Evolutionary conservation across 1,140 invertebrate species (phyloP).

Genomic region (Sarcophaga peregrina): DNA sequence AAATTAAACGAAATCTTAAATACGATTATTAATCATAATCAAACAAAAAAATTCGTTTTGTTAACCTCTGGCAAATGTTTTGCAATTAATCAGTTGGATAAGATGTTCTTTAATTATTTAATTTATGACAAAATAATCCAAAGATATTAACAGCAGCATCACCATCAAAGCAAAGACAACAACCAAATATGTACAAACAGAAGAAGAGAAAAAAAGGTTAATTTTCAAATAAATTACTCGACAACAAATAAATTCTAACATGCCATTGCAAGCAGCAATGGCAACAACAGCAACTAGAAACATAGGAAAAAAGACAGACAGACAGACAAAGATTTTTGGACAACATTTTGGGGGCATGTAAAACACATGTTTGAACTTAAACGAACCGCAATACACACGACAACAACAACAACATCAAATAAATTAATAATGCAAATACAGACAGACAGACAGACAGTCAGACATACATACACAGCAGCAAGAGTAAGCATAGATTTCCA

Average conservation of each 20-base stretch:
- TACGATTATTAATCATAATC: too few species aligned
- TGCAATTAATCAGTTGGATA: not conserved
- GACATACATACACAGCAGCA: not conserved
- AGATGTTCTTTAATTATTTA: not conserved
- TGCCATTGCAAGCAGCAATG: too few species aligned
- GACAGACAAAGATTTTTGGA: not conserved
- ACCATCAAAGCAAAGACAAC: too few species aligned
- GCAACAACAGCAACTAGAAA: too few species aligned
- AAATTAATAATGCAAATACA: conserved; percentile 10
- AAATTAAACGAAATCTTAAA: too few species aligned
- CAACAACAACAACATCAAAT: conserved; percentile 4
- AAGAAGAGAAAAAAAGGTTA: not conserved
- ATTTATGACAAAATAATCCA: conserved; percentile 16
- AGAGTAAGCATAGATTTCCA: not conserved
- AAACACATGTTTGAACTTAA: conserved; percentile 6
- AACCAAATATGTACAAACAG: too few species aligned
- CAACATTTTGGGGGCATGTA: conserved; percentile 13
- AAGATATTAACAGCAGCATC: not conserved
- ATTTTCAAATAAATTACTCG: not conserved
- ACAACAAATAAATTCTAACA: not conserved
- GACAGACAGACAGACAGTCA: not conserved
- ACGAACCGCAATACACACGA: not conserved
- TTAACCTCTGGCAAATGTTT: not conserved
- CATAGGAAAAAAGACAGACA: not conserved
- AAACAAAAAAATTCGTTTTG: too few species aligned